Evolutionary conservation across 30 jellyfish, hydroid and myxozoan species (phyloP).

Genomic region (Aurelia aurita complex sp. Pacific): DNA sequence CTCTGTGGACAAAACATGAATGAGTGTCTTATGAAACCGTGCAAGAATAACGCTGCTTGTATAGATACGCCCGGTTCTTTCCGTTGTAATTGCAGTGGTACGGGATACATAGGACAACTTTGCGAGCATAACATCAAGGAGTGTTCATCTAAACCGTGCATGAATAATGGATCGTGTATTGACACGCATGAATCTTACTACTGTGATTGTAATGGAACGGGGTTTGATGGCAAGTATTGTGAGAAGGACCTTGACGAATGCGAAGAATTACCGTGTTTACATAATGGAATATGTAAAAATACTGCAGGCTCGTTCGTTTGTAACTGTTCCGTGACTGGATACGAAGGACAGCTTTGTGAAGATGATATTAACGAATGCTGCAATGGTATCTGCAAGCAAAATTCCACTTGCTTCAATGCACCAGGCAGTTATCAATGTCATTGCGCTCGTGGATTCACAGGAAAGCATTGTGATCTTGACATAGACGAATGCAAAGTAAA

Average conservation of each 20-base stretch:
- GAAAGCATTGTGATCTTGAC: slow-evolving; percentile 49
- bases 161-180: slow-evolving; percentile 37
- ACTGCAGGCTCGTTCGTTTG: slow-evolving; percentile 39
- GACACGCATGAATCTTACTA: slow-evolving; percentile 6
- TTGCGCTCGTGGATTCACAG: slow-evolving; percentile 57
- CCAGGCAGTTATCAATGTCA: slow-evolving; percentile 50
- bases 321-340: slow-evolving; percentile 51
- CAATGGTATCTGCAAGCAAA: slow-evolving; percentile 14
- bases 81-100: slow-evolving; percentile 34
- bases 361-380: slow-evolving; percentile 63
- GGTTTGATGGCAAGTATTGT: slow-evolving; percentile 36
- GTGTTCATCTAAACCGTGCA: slow-evolving; percentile 31
- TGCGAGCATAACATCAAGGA: slow-evolving; percentile 24
- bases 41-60: slow-evolving; percentile 58
- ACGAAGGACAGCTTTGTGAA: slow-evolving; percentile 40
- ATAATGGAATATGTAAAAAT: slow-evolving; percentile 32
- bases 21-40: slow-evolving; percentile 42
- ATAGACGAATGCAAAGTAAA: slow-evolving; percentile 37
- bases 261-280: slow-evolving; percentile 8
- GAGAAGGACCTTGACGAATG: slow-evolving; percentile 34
- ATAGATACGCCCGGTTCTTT: slow-evolving; percentile 47
- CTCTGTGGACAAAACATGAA: slow-evolving; percentile 8
- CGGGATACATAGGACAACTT: slow-evolving; percentile 55
- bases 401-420: slow-evolving; percentile 26
- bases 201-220: slow-evolving; percentile 53